Base-by-base conservation (phyloP, 2,888 invertebrate genomes). In the Eupithecia subumbrata region DNA sequence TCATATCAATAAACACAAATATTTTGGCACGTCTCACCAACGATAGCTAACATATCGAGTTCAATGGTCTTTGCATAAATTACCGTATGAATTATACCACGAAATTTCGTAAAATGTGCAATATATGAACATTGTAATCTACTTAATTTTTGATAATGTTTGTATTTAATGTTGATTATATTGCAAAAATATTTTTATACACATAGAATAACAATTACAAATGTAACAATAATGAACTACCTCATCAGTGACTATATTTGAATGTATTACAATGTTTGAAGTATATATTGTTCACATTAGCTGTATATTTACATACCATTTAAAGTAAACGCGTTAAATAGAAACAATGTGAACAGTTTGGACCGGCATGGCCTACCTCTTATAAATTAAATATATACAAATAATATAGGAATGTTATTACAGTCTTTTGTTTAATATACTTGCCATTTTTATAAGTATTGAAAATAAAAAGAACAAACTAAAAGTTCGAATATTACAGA, bases 101-200 rank as follows among this genome's bases (percentile, higher is more conserved):
- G 79, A 56, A 56, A 56, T 22, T 56, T 63, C 81, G 79, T 74
- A 83, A 82, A 86, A 87, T 88, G 91, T 92, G 92, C 92, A 93
- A 92, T 93, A 92, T 92, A 92, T 90, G 84, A 90, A 91, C 91
- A 91, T 90, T 88, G 84, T 87, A n/a, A 89, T 89, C 88, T 87
- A 92, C 85, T 89, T 91, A 90, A 90, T 93, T 93, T 86, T 93
- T 93, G 91, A 93, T 94, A 92, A 91, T 92, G 91, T 92, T 94
- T 92, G 92, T 94, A 94, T 93, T 94, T 84, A 92, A 92, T 93
- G 94, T 95, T 94, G 87, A 92, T 91, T 93, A 93, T 94, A 94
- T 92, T 91, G 89, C 94, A 93, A 89, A 94, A 94, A 90, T 95
- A 95, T 95, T 95, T 95, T 95, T 95, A 95, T 94, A 95, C 91